phyloP scores from a whole-genome alignment of 2,797 vertebrate genomes.

The Pelodytes ibericus region DNA sequence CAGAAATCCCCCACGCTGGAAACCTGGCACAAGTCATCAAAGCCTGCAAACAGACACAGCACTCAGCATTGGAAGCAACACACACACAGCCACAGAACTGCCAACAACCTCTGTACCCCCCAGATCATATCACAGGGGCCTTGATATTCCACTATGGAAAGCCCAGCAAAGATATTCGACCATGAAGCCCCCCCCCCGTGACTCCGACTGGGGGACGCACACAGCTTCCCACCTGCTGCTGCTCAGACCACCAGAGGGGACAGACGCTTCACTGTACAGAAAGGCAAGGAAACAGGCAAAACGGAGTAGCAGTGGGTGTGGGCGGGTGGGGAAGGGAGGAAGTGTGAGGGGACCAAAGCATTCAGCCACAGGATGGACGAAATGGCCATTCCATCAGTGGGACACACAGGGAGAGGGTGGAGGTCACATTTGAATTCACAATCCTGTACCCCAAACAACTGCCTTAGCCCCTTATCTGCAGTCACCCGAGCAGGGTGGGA shows the following conservation, averaged over 20 bases:
- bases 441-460: too few relatives aligned
- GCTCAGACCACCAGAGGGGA: conserved; percentile 63
- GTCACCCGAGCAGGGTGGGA: too few relatives aligned
- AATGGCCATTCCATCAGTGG: background rate
- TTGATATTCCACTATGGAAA: too few relatives aligned
- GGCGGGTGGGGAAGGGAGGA: background rate
- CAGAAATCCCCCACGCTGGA: conserved; percentile 86
- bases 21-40: conserved; percentile 89
- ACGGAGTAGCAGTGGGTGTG: background rate
- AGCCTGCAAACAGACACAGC: conserved; percentile 82
- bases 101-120: background rate
- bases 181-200: conserved; percentile 3
- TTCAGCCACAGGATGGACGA: conserved; percentile 4
- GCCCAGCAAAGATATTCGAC: conserved; percentile 8
- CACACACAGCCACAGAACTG: conserved; percentile 33
- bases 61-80: conserved; percentile 57
- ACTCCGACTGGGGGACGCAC: conserved; percentile 35
- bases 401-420: background rate
- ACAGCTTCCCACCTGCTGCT: conserved; percentile 46
- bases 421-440: too few relatives aligned
- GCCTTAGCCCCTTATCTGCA: too few relatives aligned
- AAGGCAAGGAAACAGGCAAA: conserved; percentile 12
- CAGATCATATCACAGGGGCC: too few relatives aligned
- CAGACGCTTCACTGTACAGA: conserved; percentile 14
- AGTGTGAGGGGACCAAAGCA: too few relatives aligned